phyloP scores from a whole-genome alignment of 2,113 vertebrate genomes.

The Forbesichthys agassizii region DNA sequence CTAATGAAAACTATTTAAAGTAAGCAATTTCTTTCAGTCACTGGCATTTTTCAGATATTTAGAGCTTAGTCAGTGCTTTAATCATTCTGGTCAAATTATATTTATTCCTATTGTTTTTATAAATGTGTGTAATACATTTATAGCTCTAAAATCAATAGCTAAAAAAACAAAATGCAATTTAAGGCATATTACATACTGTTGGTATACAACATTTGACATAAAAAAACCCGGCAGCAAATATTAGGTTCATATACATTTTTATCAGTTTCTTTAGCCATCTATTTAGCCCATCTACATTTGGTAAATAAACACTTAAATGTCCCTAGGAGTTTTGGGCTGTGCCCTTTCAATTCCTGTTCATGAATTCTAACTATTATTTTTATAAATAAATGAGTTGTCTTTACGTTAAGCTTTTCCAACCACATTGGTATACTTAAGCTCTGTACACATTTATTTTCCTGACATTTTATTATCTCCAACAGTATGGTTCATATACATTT shows the following conservation, averaged over 20 bases:
- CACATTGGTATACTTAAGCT: background rate
- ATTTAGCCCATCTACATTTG: background rate
- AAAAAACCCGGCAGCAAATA: constrained; percentile 11
- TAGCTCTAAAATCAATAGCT: constrained; percentile 54
- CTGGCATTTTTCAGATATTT: too few species aligned
- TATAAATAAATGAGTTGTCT: constrained; percentile 33
- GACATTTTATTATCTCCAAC: too few species aligned
- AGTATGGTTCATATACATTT: too few species aligned
- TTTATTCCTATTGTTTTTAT: too few species aligned
- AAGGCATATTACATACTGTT: constrained; percentile 18
- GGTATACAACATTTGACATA: constrained; percentile 3
- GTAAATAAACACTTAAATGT: background rate
- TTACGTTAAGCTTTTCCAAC: constrained; percentile 19
- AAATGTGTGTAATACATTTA: background rate
- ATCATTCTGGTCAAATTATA: too few species aligned
- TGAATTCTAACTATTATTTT: constrained; percentile 11
- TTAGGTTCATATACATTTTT: constrained; percentile 3
- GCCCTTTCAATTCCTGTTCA: constrained; percentile 18
- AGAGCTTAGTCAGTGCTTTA: too few species aligned
- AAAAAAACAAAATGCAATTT: constrained; percentile 43
- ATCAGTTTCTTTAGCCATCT: background rate
- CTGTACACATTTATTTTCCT: too few species aligned
- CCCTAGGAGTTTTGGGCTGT: constrained; percentile 6
- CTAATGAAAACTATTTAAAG: too few species aligned
- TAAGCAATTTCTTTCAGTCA: too few species aligned